Percentiles rank a stretch among this genome's conserved stretches.
Evolutionary conservation across 2,888 invertebrate species (phyloP).

Genomic region (Drosophila peninsularis): DNA sequence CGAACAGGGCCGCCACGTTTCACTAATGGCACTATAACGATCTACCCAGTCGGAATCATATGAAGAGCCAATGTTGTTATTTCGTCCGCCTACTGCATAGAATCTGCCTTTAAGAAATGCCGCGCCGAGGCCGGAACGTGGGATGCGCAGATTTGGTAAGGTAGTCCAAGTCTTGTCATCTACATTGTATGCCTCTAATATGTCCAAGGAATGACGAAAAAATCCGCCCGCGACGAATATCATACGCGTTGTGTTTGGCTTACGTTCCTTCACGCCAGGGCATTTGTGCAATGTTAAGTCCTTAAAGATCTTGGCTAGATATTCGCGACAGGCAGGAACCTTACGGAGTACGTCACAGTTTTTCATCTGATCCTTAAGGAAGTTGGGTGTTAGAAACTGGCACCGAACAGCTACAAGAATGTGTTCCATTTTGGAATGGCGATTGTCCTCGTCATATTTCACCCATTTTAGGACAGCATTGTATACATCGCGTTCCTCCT

Average conservation of each 20-base stretch:
- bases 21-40: constrained; percentile 92
- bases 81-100: constrained; percentile 96
- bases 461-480: constrained; percentile 97
- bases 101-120: constrained; percentile 94
- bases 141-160: constrained; percentile 92
- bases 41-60: constrained; percentile 94
- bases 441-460: constrained; percentile 92
- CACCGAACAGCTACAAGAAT: constrained; percentile 95
- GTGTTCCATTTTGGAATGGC: constrained; percentile 94
- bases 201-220: constrained; percentile 92
- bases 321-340: constrained; percentile 94
- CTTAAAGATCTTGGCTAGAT: constrained; percentile 94
- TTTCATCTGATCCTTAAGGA: constrained; percentile 95
- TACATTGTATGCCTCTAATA: constrained; percentile 94
- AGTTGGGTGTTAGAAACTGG: constrained; percentile 95
- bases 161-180: constrained; percentile 94
- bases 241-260: constrained; percentile 94
- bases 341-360: constrained; percentile 94
- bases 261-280: constrained; percentile 92
- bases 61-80: constrained; percentile 94
- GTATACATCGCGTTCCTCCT: constrained; percentile 96
- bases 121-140: constrained; percentile 94
- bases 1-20: constrained; percentile 94
- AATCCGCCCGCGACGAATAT: constrained; percentile 97
- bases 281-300: constrained; percentile 95